Conservation (phyloP, 2,888 invertebrate species). For the Keiferia lycopersicella region DNA sequence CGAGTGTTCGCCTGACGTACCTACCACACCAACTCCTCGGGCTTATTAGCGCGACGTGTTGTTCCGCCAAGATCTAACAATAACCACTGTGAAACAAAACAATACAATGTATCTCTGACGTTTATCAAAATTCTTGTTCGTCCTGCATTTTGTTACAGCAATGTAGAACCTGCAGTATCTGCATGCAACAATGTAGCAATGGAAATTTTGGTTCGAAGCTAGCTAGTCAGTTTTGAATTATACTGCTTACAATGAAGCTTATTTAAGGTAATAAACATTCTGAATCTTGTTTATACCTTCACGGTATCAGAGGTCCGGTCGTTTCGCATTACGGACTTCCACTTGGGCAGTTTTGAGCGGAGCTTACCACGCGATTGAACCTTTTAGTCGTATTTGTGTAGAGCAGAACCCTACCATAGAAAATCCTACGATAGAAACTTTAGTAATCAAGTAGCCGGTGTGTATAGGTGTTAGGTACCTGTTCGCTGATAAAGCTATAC, state of each 20-base stretch:
- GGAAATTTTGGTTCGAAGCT: background rate
- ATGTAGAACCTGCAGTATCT: background rate
- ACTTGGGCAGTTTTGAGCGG: constrained; percentile 14
- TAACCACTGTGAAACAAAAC: background rate
- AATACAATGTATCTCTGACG: background rate
- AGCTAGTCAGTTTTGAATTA: background rate
- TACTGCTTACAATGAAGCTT: constrained; percentile 8
- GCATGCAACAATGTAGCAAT: constrained; percentile 5
- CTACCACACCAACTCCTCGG: background rate
- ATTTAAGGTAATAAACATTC: constrained; percentile 1
- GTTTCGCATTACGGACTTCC: constrained; percentile 16
- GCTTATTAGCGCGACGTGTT: constrained; percentile 50
- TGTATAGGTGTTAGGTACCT: no score
- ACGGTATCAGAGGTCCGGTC: background rate
- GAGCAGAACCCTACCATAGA: no score
- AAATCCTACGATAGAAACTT: no score
- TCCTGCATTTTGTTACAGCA: background rate
- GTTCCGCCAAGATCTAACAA: constrained; percentile 6
- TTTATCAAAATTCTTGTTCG: background rate
- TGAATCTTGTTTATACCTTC: constrained; percentile 1
- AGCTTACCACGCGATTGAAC: constrained; percentile 13
- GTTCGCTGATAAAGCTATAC: no score
- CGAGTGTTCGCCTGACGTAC: constrained; percentile 47
- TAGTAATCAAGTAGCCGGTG: no score
- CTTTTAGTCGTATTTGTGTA: constrained; percentile 20